Base-by-base conservation (phyloP, 1,140 invertebrate species). In the Coptotermes formosanus region DNA sequence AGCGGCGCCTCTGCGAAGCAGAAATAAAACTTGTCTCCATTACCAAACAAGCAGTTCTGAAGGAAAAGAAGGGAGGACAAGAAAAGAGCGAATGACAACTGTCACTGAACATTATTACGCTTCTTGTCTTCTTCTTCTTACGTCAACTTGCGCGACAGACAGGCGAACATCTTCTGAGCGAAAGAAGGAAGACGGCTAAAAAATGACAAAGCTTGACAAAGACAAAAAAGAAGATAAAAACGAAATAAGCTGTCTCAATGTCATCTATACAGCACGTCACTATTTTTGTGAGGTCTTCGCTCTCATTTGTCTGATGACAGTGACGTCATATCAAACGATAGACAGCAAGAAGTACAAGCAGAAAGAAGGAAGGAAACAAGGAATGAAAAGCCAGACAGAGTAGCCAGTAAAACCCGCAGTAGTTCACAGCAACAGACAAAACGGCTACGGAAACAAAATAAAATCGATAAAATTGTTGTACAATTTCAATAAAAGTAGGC, bases 61-160 rank as follows among this genome's bases (percentile, higher is more conserved):
- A 86, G 44, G 85, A 85, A 85, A 44, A 86, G 86, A 52, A 81
- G 81, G 84, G 86, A 75, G 52, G 59, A 45, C 52, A 75, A n/a
- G 32, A 81, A 85, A 32, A 82, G 83, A 84, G 55, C 55, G 86
- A 87, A 55, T 87, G 86, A 87, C 86, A 85, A 85, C 84, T 87
- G 86, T 87, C 86, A 87, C 84, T 81, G 86, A 85, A 85, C 86
- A 87, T 87, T 87, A 87, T 87, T 87, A 87, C 86, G 75, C 82
- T 86, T 69, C 86, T 86, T 86, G 86, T 86, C 45, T 86, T 59
- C 86, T 83, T 86, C 81, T 86, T 86, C 86, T 84, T 82, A 69
- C 55, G 86, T 86, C 86, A 86, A 38, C 86, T 55, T 45, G 82
- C 64, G 12, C 82, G 86, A 86, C 86, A 86, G 86, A 86, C 86